Percentiles rank a stretch among this genome's conserved stretches.
Evolutionary conservation across 2,797 vertebrate genomes (phyloP).

Genomic region (Otolemur crassicaudatus): DNA sequence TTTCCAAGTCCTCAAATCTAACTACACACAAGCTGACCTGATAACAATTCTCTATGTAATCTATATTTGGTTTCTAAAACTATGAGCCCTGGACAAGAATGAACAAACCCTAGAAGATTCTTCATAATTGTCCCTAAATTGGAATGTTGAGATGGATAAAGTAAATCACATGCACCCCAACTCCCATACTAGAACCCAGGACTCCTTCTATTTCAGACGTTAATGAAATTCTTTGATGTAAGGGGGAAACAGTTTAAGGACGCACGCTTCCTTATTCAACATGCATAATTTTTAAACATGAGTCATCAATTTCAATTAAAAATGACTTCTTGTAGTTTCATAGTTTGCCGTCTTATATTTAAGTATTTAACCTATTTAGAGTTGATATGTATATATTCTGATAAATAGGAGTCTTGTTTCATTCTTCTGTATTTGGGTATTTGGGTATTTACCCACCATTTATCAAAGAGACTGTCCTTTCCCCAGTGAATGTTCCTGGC

Average conservation of each 20-base stretch:
- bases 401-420: background rate
- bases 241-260: background rate
- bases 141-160: background rate
- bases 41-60: background rate
- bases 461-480: no score
- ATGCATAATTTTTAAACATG: background rate
- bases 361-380: background rate
- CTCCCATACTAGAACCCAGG: background rate
- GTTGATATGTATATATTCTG: background rate
- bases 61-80: background rate
- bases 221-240: background rate
- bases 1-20: background rate
- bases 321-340: background rate
- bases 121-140: background rate
- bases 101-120: background rate
- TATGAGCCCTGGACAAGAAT: background rate
- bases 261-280: background rate
- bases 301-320: background rate
- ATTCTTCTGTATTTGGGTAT: background rate
- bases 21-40: background rate
- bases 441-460: no score
- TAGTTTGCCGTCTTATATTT: background rate
- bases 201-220: background rate
- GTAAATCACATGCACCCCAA: background rate
- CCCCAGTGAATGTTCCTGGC: no score